phyloP scores from a whole-genome alignment of 2,113 vertebrate genomes.

The Cyanocitta stelleri region DNA sequence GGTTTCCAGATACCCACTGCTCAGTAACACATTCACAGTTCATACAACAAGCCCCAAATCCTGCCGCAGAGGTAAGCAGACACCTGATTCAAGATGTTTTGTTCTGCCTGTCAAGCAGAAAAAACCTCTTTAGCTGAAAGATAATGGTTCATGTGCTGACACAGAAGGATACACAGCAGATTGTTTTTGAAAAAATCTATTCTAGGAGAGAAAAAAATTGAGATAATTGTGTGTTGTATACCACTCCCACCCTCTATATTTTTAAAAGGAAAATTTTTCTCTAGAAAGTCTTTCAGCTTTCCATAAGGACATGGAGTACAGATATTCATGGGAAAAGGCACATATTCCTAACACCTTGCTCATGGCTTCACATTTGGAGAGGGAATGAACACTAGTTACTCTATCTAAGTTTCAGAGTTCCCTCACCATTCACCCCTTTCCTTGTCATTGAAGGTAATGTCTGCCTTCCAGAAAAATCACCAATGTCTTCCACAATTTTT shows the following conservation, averaged over 20 bases:
- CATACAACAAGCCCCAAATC: neutral
- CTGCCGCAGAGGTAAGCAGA: neutral
- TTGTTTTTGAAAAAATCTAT: neutral
- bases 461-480: neutral
- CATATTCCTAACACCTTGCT: neutral
- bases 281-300: neutral
- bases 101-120: neutral
- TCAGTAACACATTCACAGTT: neutral
- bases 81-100: constrained; percentile 4
- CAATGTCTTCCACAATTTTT: neutral
- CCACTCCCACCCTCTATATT: neutral
- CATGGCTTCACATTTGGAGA: neutral
- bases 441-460: neutral
- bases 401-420: neutral
- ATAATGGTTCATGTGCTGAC: neutral
- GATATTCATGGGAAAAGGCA: neutral
- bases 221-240: neutral
- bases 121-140: neutral
- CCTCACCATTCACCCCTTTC: neutral
- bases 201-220: neutral
- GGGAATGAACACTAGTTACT: neutral
- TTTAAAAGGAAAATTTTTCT: neutral
- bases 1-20: neutral
- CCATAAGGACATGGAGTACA: neutral
- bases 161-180: neutral